These are phyloP conservation scores for Drosophila anceps DNA, from an alignment of 2,888 invertebrate genomes.

Conservation along the genomic window DNA sequence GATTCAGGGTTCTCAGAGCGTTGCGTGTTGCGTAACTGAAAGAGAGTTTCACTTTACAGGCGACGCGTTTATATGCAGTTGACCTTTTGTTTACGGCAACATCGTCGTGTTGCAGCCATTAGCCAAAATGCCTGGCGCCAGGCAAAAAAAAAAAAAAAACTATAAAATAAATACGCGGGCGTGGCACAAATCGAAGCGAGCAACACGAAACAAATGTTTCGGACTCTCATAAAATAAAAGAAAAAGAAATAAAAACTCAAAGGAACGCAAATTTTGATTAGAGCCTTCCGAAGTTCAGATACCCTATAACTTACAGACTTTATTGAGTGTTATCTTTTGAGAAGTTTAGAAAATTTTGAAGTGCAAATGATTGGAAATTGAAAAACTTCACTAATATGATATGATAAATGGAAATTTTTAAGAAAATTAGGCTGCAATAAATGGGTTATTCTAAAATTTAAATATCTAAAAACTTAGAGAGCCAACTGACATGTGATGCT, in stretches of 20 bases:
- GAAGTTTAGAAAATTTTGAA: not conserved
- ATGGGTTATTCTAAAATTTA: too few species aligned
- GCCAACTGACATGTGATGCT: too few species aligned
- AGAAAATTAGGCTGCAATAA: too few species aligned
- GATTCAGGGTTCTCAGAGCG: conserved; percentile 1
- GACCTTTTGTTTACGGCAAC: conserved; percentile 56
- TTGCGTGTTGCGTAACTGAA: conserved; percentile 30
- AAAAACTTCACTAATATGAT: too few species aligned
- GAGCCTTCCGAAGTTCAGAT: not conserved
- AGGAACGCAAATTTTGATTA: not conserved
- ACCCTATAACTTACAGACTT: not conserved
- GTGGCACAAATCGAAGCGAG: conserved; percentile 57
- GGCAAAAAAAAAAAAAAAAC: conserved; percentile 33
- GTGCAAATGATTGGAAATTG: too few species aligned
- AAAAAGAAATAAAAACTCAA: conserved; percentile 9
- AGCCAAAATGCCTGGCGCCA: conserved; percentile 72
- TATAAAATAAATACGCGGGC: conserved; percentile 74
- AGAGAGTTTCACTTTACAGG: not conserved
- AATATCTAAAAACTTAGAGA: too few species aligned
- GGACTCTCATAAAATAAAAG: conserved; percentile 28
- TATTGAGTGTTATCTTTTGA: not conserved
- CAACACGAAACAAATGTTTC: conserved; percentile 51
- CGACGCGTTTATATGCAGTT: conserved; percentile 53
- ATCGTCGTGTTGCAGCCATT: conserved; percentile 52
- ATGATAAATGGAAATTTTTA: too few species aligned